These are phyloP conservation scores for Sebastes reedi DNA, from an alignment of 2,797 vertebrate species.

Conservation along the genomic window DNA sequence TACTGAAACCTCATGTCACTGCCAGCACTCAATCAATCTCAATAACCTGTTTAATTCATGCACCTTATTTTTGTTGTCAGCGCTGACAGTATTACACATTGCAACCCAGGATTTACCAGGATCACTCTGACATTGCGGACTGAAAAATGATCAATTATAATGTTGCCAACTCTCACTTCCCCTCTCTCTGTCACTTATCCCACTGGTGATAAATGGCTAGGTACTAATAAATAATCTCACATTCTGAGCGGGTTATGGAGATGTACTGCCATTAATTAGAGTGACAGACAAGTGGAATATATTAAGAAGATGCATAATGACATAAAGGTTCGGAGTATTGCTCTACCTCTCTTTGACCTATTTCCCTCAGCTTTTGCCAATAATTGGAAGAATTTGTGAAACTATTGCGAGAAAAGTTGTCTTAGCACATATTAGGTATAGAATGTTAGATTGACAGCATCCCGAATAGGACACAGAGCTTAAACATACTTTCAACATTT, in stretches of 20 bases:
- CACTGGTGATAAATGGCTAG: slow-evolving; percentile 61
- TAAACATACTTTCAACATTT: neutral
- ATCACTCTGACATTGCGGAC: slow-evolving; percentile 62
- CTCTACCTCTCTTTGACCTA: slow-evolving; percentile 10
- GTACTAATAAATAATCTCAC: slow-evolving; percentile 67
- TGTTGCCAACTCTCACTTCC: slow-evolving; percentile 63
- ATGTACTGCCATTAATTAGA: slow-evolving; percentile 66
- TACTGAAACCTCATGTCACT: slow-evolving; percentile 19
- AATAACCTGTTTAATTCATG: slow-evolving; percentile 59
- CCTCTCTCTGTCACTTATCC: slow-evolving; percentile 61
- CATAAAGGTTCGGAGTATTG: slow-evolving; percentile 16
- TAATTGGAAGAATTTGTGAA: slow-evolving; percentile 41
- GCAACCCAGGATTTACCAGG: slow-evolving; percentile 59
- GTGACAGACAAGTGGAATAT: slow-evolving; percentile 62
- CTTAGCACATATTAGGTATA: neutral
- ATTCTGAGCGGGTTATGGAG: slow-evolving; percentile 51
- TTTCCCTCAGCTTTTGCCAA: slow-evolving; percentile 24
- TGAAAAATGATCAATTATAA: slow-evolving; percentile 79
- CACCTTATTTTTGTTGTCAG: slow-evolving; percentile 66
- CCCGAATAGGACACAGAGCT: neutral
- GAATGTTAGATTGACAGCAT: neutral
- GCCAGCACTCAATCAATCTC: slow-evolving; percentile 57
- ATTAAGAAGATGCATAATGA: slow-evolving; percentile 57
- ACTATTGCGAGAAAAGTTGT: slow-evolving; percentile 7
- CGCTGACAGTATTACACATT: slow-evolving; percentile 52